Percentiles rank a stretch among this genome's conserved stretches.
These are phyloP conservation scores for Isurus oxyrinchus DNA, from an alignment of 2,113 vertebrate genomes.

Conservation along the genomic window DNA sequence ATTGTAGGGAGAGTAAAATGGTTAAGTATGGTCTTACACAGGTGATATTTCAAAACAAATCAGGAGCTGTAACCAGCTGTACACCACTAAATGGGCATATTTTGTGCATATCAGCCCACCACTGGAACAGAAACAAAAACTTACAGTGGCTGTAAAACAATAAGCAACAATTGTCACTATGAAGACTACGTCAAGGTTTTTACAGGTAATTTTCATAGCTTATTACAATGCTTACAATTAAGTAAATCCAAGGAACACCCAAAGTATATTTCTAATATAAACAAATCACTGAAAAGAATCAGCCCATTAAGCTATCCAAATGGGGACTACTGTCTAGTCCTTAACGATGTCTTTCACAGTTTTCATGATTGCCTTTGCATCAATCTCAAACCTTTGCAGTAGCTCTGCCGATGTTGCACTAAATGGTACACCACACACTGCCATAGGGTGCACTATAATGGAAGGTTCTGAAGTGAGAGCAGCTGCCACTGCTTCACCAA, in stretches of 20 bases:
- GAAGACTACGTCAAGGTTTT: background rate
- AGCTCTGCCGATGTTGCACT: slow-evolving; percentile 80
- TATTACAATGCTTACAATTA: background rate
- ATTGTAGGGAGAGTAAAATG: background rate
- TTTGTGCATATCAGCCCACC: background rate
- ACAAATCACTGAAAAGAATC: background rate
- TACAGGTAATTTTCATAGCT: background rate
- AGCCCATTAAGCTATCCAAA: background rate
- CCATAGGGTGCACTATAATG: slow-evolving; percentile 67
- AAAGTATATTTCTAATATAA: background rate
- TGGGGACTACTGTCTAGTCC: background rate
- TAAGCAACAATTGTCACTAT: background rate
- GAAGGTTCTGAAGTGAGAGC: slow-evolving; percentile 70
- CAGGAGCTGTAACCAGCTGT: background rate
- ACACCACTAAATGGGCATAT: background rate
- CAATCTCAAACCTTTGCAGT: slow-evolving; percentile 83
- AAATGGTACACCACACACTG: slow-evolving; percentile 72
- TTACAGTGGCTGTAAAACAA: background rate
- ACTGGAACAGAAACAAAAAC: background rate
- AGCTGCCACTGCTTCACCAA: slow-evolving; percentile 76
- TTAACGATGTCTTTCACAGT: slow-evolving; percentile 55
- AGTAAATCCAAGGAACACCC: slow-evolving; percentile 6
- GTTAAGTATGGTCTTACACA: background rate
- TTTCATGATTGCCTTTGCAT: slow-evolving; percentile 76
- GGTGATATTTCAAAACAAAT: background rate